Base-by-base conservation (phyloP, 2,888 invertebrate genomes). In the Morpho helenor region DNA sequence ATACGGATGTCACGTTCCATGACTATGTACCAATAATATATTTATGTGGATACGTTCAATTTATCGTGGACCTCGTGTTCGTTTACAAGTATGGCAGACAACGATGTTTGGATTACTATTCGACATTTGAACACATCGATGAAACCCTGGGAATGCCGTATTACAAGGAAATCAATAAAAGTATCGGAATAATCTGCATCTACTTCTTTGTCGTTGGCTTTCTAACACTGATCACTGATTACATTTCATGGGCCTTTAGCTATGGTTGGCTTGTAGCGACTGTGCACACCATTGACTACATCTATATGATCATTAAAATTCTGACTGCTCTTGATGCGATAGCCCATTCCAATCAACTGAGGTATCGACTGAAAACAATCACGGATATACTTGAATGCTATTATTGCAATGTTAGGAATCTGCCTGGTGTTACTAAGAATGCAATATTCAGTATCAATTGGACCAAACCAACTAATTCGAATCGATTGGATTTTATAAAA, bases 61-160 rank as follows among this genome's bases (percentile, higher is more conserved):
- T 64, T 16, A 45, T 65, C 0, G 49, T 57, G 7, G 64, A 64
- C 52, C 23, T 64, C 3, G 56, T 57, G 9, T 64, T 62, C 39
- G 65, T 68, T 16, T 59, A 57, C 16, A 67, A 64, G 52, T 65
- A 66, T n/a, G 66, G 62, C 2, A 57, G 64, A 7, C 52, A 65
- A 6, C 8, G 46, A 1, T 56, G 54, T 9, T 48, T 67, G 9
- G 16, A 62, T 0, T 67, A 68, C 16, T 59, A 65, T 39, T 49
- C 41, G n/a, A 31, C 61, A 0, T 69, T 63, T 39, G 61, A 66
- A 10, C 43, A 59, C 7, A 57, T 68, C 6, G 69, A 69, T 8
- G 62, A 41, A 47, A 52, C 50, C 8, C 56, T 66, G 0, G 60
- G 62, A 5, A 61, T 63, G 50, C 46, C 43, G n/a, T 57, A 61